phyloP scores from a whole-genome alignment of 2,797 vertebrate genomes.

The Pogonophryne albipinna region DNA sequence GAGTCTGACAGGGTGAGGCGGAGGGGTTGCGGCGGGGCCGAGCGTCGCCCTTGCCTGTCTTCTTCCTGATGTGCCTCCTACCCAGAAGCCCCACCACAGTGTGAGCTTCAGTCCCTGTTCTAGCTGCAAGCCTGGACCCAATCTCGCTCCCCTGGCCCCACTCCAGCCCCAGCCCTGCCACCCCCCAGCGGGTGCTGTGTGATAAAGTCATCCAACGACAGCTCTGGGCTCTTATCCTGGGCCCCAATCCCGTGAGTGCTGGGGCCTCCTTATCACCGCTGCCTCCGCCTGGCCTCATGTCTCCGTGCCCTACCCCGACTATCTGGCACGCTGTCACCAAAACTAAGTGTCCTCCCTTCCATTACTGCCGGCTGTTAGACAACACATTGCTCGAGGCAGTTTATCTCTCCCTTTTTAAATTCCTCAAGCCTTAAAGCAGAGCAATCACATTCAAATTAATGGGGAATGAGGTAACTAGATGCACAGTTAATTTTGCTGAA shows the following conservation, averaged over 20 bases:
- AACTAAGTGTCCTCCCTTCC: slow-evolving; percentile 60
- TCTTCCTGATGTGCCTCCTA: slow-evolving; percentile 15
- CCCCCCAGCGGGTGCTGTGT: slow-evolving; percentile 52
- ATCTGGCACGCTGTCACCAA: slow-evolving; percentile 63
- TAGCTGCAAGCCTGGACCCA: slow-evolving; percentile 15
- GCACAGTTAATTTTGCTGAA: slow-evolving; percentile 30
- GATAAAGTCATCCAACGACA: slow-evolving; percentile 85
- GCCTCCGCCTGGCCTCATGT: slow-evolving; percentile 69
- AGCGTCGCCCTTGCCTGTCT: slow-evolving; percentile 22
- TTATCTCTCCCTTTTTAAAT: slow-evolving; percentile 23
- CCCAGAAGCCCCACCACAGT: slow-evolving; percentile 37
- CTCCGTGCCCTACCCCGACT: slow-evolving; percentile 59
- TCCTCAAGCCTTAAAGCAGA: slow-evolving; percentile 29
- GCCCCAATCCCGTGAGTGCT: slow-evolving; percentile 74
- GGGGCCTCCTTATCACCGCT: slow-evolving; percentile 83
- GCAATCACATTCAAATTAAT: slow-evolving; percentile 34
- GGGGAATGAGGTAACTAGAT: slow-evolving; percentile 37
- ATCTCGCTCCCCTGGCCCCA: slow-evolving; percentile 38
- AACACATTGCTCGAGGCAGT: slow-evolving; percentile 40
- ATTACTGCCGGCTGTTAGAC: slow-evolving; percentile 54
- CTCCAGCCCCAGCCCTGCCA: slow-evolving; percentile 38
- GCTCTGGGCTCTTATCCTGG: slow-evolving; percentile 79
- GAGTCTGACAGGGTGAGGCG: slow-evolving; percentile 72
- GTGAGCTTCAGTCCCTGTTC: slow-evolving; percentile 29
- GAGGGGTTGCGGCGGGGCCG: slow-evolving; percentile 55